Evolutionary conservation across 2,113 vertebrate genomes (phyloP).

Genomic region (Trichomycterus rosablanca): DNA sequence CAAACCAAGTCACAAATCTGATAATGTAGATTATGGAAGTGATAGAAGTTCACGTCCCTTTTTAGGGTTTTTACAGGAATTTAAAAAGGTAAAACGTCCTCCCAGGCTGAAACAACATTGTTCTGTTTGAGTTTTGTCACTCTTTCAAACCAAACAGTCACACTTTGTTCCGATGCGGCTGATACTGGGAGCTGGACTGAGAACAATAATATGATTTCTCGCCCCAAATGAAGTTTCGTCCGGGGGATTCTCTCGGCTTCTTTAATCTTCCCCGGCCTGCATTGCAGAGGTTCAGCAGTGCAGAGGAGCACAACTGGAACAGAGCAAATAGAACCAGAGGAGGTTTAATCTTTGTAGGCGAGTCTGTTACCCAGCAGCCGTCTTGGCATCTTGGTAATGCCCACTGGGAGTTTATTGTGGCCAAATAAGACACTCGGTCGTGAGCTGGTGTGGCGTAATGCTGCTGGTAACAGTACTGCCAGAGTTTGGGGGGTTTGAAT

Average conservation of each 20-base stretch:
- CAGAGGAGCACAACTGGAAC: conserved; percentile 8
- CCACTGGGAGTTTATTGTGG: not conserved
- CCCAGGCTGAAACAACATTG: not conserved
- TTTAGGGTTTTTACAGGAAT: too few species aligned
- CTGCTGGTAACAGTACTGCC: too few species aligned
- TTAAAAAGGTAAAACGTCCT: too few species aligned
- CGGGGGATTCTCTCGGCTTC: not conserved
- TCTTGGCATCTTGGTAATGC: not conserved
- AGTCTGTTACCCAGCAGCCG: not conserved
- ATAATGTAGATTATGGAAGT: too few species aligned
- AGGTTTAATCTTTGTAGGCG: not conserved
- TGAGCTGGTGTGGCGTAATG: too few species aligned
- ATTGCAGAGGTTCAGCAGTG: conserved; percentile 15
- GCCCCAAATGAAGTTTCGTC: not conserved
- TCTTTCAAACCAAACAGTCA: not conserved
- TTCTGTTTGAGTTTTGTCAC: not conserved
- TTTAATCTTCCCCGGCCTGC: not conserved
- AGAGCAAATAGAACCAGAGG: conserved; percentile 1
- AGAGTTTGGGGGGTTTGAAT: too few species aligned
- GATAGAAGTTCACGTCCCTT: too few species aligned
- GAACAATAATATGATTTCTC: not conserved
- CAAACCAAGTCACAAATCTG: too few species aligned
- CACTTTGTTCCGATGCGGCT: not conserved
- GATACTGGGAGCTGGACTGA: not conserved
- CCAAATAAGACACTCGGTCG: too few species aligned